Evolutionary conservation across 2,888 invertebrate genomes (phyloP), one percentile per base, ranked within the genome.

Genomic region (Tenthredo notha): DNA sequence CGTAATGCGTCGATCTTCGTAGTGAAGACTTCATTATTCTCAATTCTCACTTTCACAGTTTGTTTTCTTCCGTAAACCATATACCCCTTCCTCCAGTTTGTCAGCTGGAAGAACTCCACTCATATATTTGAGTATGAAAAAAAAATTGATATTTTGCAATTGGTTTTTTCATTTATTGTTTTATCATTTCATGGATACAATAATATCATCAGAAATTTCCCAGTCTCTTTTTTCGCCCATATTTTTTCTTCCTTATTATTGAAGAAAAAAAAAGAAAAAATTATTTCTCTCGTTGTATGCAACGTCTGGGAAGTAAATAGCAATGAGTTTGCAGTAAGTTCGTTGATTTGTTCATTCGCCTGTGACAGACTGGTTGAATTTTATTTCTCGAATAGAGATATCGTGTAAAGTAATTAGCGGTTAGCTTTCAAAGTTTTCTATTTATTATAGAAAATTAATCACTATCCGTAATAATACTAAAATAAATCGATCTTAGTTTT

Each of bases 11-110:
- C 54, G 29, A 80, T 80, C 78, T 58, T 80, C 25, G n/a, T 25
- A 77, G 21, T 29, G 80, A 61, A 61, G 58, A 37, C 80, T 80
- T 61, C 80, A 58, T 80, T 58, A 80, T 80, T 33, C 61, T 61
- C 1, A 18, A 77, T 77, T 12, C 29, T 33, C 33, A 54, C 29
- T 50, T 50, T 50, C 47, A 50, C 75, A 29, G 25, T 77, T 29
- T n/a, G 15, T 21, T 25, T 33, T 29, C 54, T 25, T 33, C 21
- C 25, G 33, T 25, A 6, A 29, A 67, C 10, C 29, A 29, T 29
- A 25, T 7, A 6, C 6, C 18, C n/a, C 29, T 2, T 2, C 18
- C 50, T 6, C 50, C 37, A 37, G 37, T 7, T n/a, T 18, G 6
- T 2, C 54, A 54, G 6, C 18, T n/a, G 7, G 5, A n/a, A n/a